Evolutionary conservation across 1,140 invertebrate genomes (phyloP), one percentile per base, ranked within the genome.

Genomic region (Formica selysi): DNA sequence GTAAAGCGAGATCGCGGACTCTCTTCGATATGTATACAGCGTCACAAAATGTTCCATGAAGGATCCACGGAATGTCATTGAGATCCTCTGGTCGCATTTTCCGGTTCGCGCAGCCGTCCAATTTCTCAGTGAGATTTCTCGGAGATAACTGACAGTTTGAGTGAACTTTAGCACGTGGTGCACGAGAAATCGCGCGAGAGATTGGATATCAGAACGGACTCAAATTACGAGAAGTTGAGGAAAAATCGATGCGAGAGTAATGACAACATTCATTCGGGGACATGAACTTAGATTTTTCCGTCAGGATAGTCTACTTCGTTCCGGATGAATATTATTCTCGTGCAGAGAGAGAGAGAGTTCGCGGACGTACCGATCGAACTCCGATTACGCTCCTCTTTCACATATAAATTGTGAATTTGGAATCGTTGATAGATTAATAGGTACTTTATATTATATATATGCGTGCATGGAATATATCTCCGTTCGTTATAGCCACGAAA

Each of bases 331-430:
- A 61, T 78, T 19, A 41, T 67, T 68, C 22, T 64, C 74, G 71
- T 16, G 38, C 29, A 13, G 3, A 32, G 3, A 32, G 32, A 32
- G 3, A 2, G 32, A 32, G 3, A 32, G 29, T 61, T 78, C 26
- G 76, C 61, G 41, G 41, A 19, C 29, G 38, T 44, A 29, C 11
- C 78, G 48, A 29, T 81, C 64, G 19, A 44, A 57, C 65, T 81
- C 68, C 68, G 68, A 83, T 74, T 44, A 74, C 65, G 68, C 68
- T 83, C 68, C 68, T 74, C 68, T 83, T 74, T 74, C 79, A 16
- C 22, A 16, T 13, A 59, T 26, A 19, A 61, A 59, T 48, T n/a
- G 68, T 32, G 36, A 57, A 57, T 48, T 80, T 65, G 51, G 22
- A 51, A 68, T 68, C 44, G 29, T 19, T 26, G 71, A 44, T 11